Base-by-base conservation (phyloP, 2,113 vertebrate genomes). In the Hydropotes inermis region DNA sequence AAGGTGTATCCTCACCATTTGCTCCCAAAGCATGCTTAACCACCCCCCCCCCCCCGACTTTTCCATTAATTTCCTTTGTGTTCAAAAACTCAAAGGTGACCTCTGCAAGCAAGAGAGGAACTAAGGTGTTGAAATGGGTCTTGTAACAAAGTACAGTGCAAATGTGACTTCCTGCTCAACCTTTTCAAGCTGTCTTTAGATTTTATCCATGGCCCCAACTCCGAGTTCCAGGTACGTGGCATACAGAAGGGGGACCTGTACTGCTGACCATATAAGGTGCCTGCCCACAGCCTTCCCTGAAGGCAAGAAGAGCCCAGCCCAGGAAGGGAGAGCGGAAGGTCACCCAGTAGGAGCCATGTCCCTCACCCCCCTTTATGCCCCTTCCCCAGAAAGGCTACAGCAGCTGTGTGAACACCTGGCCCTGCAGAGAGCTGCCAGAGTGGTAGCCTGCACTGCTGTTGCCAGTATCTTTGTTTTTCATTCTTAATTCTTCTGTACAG, bases 221-320 rank as follows among this genome's bases (percentile, higher is more conserved):
- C 95, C 98, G 82, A 0, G 93, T 97, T 97, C 97, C 58, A 95
- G 96, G 93, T 98, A 96, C 96, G 94, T 97, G 98, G 97, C 92
- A 98, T 54, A 50, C 36, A 11, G 55, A 74, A 94, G 87, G 85
- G 88, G 96, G 98, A 96, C 19, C 61, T 96, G 90, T 25, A 45
- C 92, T 98, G 94, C 84, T 98, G 94, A 97, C 98, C 99, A 99
- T 99, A 99, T 98, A 99, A 98, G 99, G 99, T 87, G 95, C 94
- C 98, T 86, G 97, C 97, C 93, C 92, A 97, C 78, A 92, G 96
- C 96, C 98, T 97, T 97, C 98, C 97, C 98, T 97, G 16, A 2
- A 98, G 98, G 98, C 50, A 60, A 98, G 87, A 87, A 98, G 79
- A 91, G 89, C 39, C 67, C 64, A 45, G 81, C 81, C 95, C 87